phyloP scores from a whole-genome alignment of 1,140 invertebrate genomes.

The Dryas iulia region DNA sequence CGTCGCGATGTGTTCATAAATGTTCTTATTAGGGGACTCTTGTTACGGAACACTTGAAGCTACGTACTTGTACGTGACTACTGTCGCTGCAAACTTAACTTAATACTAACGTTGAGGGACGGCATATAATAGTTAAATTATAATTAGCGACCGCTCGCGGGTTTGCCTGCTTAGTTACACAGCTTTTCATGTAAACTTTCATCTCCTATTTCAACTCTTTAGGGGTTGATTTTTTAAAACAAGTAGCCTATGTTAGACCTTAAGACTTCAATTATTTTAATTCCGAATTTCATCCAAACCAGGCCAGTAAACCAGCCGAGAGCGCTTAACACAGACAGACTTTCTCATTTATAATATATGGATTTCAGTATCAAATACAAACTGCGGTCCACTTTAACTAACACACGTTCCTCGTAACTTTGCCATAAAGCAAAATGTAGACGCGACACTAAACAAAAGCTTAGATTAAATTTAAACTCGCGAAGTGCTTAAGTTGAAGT shows the following conservation, averaged over 20 bases:
- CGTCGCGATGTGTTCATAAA: conserved; percentile 58
- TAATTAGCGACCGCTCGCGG: no score
- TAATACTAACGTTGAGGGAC: conserved; percentile 30
- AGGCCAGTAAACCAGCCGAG: no score
- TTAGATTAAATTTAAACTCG: conserved; percentile 42
- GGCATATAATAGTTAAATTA: conserved; percentile 29
- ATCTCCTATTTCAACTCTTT: no score
- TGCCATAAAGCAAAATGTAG: conserved; percentile 39
- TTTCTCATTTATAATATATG: no score
- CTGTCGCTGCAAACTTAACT: conserved; percentile 32
- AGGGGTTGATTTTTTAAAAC: no score
- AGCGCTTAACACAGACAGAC: no score
- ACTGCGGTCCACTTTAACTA: conserved; percentile 43
- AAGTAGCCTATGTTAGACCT: no score
- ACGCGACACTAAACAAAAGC: conserved; percentile 42
- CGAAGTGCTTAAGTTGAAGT: conserved; percentile 31
- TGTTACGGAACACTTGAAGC: conserved; percentile 47
- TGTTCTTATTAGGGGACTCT: conserved; percentile 59
- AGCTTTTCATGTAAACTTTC: no score
- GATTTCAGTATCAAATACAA: conserved; percentile 39
- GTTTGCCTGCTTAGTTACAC: no score
- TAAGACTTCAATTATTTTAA: no score
- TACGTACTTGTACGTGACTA: conserved; percentile 57
- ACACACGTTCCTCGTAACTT: conserved; percentile 39
- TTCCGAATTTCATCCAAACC: no score